These are phyloP conservation scores for Agrochola lychnidis DNA, from an alignment of 2,888 invertebrate species.

Conservation along the genomic window DNA sequence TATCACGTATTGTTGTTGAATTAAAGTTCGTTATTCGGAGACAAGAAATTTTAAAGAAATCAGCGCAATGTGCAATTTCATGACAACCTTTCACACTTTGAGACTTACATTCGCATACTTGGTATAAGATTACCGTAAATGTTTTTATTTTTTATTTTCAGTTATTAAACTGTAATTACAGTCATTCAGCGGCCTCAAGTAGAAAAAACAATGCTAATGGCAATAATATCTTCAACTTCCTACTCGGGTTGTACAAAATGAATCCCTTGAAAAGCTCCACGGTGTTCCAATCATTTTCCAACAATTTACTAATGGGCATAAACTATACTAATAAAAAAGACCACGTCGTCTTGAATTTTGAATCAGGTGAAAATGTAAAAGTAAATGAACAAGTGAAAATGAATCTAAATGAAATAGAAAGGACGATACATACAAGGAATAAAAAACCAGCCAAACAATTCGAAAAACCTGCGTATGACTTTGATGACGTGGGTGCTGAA, in stretches of 20 bases:
- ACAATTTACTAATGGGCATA: slow-evolving; percentile 70
- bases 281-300: slow-evolving; percentile 78
- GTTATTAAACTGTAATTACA: slow-evolving; percentile 30
- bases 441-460: slow-evolving; percentile 31
- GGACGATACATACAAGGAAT: slow-evolving; percentile 66
- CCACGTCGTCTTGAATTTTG: slow-evolving; percentile 70
- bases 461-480: slow-evolving; percentile 61
- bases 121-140: not conserved
- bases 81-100: not conserved
- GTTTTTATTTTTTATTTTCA: slow-evolving; percentile 37
- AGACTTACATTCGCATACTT: not conserved
- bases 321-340: slow-evolving; percentile 37
- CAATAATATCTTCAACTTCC: slow-evolving; percentile 78
- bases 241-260: slow-evolving; percentile 81
- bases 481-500: slow-evolving; percentile 66
- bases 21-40: not conserved
- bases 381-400: slow-evolving; percentile 64
- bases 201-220: slow-evolving; percentile 49
- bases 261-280: slow-evolving; percentile 81
- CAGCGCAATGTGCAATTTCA: not conserved
- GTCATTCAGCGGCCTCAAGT: not conserved
- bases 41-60: not conserved
- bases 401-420: slow-evolving; percentile 73
- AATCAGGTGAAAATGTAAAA: slow-evolving; percentile 77
- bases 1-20: not conserved